Base-by-base conservation (phyloP, 2,113 vertebrate genomes). In the Bubo scandiacus region DNA sequence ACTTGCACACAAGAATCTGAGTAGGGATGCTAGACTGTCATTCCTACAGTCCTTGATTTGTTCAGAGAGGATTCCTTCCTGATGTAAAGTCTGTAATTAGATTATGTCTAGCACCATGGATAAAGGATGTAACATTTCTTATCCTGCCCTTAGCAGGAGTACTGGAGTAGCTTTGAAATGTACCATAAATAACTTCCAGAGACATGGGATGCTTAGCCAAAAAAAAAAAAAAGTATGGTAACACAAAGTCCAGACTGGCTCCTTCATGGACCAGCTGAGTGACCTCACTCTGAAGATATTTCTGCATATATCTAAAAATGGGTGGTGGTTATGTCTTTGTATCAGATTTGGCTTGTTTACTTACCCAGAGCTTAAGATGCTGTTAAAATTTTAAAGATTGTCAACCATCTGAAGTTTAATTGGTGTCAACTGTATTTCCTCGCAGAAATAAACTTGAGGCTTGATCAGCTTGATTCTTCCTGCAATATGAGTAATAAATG, bases 31-130 rank as follows among this genome's bases (percentile, higher is more conserved):
- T 93, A 78, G 75, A 15, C 54, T 85, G 30, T 65, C 34, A 18
- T 92, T 91, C 45, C 57, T 72, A 26, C 61, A 72, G 38, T 42
- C 70, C 81, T 75, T 62, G 40, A 72, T 94, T 91, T 89, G 65
- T 89, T 93, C 78, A 94, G 83, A 91, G 86, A 91, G 84, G 89
- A 97, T 92, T 95, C 81, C 49, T 71, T 92, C 81, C 95, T 96
- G 86, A 92, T 94, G 36, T 88, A 86, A 92, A 92, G 72, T 85
- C 94, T 92, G 77, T 97, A 97, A 96, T 97, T 91, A 94, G 96
- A 94, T 97, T 96, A 94, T 61, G 77, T 91, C 65, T 87, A 80
- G 86, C 66, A 84, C 61, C 77, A 27, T 77, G 90, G 96, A 80
- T 96, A 91, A 95, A 94, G 93, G 70, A 95, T 85, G 43, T 90